Conservation (phyloP, 1,140 invertebrate species). For the Drosophila tsacasi region DNA sequence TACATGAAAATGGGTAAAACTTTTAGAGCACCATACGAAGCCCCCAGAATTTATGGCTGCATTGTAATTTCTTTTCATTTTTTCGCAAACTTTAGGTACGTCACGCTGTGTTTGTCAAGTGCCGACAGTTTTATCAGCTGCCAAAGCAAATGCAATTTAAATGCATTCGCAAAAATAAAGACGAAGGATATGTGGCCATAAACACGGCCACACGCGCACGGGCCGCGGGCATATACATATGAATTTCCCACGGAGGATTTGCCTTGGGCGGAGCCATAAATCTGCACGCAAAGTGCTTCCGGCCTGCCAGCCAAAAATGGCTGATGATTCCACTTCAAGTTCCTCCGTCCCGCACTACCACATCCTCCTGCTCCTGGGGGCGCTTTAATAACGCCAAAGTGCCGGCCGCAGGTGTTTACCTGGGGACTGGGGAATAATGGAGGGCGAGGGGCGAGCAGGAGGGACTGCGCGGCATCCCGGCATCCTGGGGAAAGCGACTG, state of each 20-base stretch:
- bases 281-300: slow-evolving; percentile 74
- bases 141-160: slow-evolving; percentile 59
- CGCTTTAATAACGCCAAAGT: slow-evolving; percentile 68
- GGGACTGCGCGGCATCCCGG: neutral
- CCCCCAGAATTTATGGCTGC: neutral
- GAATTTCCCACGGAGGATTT: slow-evolving; percentile 31
- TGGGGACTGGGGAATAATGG: slow-evolving; percentile 9
- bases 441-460: neutral
- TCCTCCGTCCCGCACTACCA: neutral
- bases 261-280: slow-evolving; percentile 63
- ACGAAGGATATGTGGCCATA: slow-evolving; percentile 33
- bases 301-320: slow-evolving; percentile 61
- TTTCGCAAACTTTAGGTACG: slow-evolving; percentile 7
- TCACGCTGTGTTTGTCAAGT: slow-evolving; percentile 31
- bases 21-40: neutral
- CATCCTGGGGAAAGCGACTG: slow-evolving; percentile 18
- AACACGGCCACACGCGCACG: slow-evolving; percentile 22
- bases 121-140: slow-evolving; percentile 72
- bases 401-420: slow-evolving; percentile 62
- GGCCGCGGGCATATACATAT: neutral
- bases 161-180: slow-evolving; percentile 41
- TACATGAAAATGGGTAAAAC: neutral
- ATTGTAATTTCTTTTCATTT: neutral
- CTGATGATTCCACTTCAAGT: slow-evolving; percentile 40
- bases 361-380: slow-evolving; percentile 30